Conservation (phyloP, 1,140 invertebrate genomes). For the Achroia grisella region DNA sequence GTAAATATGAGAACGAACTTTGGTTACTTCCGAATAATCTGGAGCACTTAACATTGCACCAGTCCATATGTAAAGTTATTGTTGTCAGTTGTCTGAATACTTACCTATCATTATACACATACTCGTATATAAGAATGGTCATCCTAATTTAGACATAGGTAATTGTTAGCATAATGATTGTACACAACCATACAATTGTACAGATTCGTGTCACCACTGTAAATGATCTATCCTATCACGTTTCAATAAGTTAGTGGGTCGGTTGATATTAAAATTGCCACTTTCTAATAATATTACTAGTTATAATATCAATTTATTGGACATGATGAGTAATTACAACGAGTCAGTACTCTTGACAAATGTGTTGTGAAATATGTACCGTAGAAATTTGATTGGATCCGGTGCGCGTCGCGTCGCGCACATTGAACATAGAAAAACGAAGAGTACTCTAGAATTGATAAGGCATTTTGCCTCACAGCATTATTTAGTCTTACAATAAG, state of each 20-base stretch:
- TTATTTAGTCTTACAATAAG: no score
- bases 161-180: no score
- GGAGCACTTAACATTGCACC: no score
- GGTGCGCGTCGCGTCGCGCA: slow-evolving; percentile 13
- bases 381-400: slow-evolving; percentile 51
- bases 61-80: no score
- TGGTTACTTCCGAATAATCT: no score
- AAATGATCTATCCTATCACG: slow-evolving; percentile 32
- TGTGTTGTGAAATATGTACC: slow-evolving; percentile 54
- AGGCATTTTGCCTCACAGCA: neutral
- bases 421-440: neutral
- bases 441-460: neutral
- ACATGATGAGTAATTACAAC: slow-evolving; percentile 53
- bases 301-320: slow-evolving; percentile 54
- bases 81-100: no score
- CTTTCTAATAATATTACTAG: slow-evolving; percentile 50
- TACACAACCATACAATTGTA: neutral
- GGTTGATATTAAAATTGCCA: slow-evolving; percentile 21
- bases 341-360: slow-evolving; percentile 55
- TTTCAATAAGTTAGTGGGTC: slow-evolving; percentile 24
- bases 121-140: no score
- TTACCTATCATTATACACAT: no score
- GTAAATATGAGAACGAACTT: no score
- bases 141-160: no score
- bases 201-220: slow-evolving; percentile 33